Conservation (phyloP, 2,797 vertebrate genomes). For the Hoplostethus mediterraneus region DNA sequence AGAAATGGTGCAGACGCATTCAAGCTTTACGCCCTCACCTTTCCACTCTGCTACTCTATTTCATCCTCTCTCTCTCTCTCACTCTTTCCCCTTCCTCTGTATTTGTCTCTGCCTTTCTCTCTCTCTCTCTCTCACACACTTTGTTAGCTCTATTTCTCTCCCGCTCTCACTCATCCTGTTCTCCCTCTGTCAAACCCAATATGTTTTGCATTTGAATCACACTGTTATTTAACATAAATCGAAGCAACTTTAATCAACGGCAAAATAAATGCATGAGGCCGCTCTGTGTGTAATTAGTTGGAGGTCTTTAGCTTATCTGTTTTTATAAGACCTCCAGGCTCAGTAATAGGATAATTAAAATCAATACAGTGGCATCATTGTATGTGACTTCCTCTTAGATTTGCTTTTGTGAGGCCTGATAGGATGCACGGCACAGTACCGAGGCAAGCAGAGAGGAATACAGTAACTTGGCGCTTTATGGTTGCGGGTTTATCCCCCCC, state of each 20-base stretch:
- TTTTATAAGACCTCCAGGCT: conserved; percentile 73
- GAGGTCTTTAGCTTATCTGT: conserved; percentile 78
- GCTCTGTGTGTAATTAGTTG: conserved; percentile 70
- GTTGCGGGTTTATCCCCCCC: neutral
- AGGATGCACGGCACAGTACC: conserved; percentile 1
- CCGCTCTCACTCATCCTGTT: conserved; percentile 2
- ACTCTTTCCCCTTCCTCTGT: conserved; percentile 9
- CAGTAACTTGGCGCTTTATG: neutral
- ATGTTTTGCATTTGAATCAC: conserved; percentile 73
- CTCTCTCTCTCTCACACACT: no score
- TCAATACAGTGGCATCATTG: conserved; percentile 69
- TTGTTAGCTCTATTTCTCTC: neutral
- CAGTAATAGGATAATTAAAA: conserved; percentile 79
- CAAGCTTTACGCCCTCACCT: conserved; percentile 75
- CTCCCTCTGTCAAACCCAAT: conserved; percentile 60
- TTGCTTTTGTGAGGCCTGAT: conserved; percentile 48
- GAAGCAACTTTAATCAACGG: conserved; percentile 79
- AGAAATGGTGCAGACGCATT: conserved; percentile 68
- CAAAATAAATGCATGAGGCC: conserved; percentile 70
- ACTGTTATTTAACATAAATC: conserved; percentile 79
- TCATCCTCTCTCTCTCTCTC: conserved; percentile 26
- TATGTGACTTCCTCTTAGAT: conserved; percentile 66
- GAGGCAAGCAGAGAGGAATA: conserved; percentile 6
- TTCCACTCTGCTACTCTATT: conserved; percentile 73
- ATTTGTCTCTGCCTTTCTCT: conserved; percentile 7